Conservation (phyloP, 2,888 invertebrate species). For the Steromphala cineraria region DNA sequence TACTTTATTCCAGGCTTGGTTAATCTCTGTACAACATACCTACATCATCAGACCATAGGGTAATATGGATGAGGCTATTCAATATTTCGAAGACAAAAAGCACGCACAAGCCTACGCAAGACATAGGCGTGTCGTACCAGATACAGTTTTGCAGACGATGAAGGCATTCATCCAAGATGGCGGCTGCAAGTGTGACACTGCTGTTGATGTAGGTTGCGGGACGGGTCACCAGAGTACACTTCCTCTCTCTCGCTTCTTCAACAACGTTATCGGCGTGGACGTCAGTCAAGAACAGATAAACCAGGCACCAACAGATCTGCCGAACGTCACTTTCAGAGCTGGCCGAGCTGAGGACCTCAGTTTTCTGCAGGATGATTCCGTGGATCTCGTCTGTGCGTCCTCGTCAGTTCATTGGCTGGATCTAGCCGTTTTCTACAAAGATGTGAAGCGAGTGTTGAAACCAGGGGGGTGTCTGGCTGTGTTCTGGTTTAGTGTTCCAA, state of each 20-base stretch:
- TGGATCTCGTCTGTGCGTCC: constrained; percentile 72
- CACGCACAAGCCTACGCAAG: background rate
- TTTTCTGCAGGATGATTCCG: constrained; percentile 33
- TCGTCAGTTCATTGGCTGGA: constrained; percentile 76
- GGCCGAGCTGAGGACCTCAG: constrained; percentile 70
- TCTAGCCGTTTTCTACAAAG: constrained; percentile 71
- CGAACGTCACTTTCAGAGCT: constrained; percentile 56
- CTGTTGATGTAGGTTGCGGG: constrained; percentile 77
- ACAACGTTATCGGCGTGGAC: constrained; percentile 74
- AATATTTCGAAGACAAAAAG: background rate
- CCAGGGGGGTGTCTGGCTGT: constrained; percentile 71
- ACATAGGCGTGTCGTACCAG: background rate
- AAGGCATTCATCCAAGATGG: background rate
- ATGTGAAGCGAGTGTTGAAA: constrained; percentile 71
- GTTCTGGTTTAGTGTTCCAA: constrained; percentile 15
- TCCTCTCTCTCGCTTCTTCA: constrained; percentile 73
- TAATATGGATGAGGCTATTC: background rate
- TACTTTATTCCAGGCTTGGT: too few relatives aligned
- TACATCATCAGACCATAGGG: too few relatives aligned
- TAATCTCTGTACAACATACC: too few relatives aligned
- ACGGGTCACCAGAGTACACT: constrained; percentile 74
- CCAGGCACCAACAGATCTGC: constrained; percentile 58
- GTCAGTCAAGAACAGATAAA: constrained; percentile 72
- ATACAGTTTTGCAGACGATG: background rate
- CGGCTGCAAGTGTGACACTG: constrained; percentile 35